Percentiles rank a stretch among this genome's conserved stretches.
Evolutionary conservation across 1,140 invertebrate genomes (phyloP).

Genomic region (Trachelipus rathkii): DNA sequence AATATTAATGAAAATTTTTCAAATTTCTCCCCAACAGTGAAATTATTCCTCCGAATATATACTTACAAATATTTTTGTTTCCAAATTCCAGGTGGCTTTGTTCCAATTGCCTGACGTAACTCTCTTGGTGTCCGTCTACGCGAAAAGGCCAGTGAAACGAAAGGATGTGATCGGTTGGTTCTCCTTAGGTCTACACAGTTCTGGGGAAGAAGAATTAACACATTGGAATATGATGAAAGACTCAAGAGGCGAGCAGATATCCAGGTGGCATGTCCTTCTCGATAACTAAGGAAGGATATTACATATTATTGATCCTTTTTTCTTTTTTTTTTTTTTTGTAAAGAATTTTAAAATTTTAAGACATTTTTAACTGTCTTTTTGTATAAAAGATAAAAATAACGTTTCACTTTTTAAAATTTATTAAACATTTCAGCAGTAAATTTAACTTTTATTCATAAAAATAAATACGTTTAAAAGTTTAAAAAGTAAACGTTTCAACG

Average conservation of each 20-base stretch:
- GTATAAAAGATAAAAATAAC: too few species aligned
- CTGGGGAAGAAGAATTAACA: conserved; percentile 82
- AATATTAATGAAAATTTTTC: too few species aligned
- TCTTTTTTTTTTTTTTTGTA: too few species aligned
- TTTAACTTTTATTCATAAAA: too few species aligned
- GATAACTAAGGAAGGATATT: conserved; percentile 39
- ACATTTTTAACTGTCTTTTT: too few species aligned
- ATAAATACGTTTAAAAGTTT: too few species aligned
- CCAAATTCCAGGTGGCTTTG: conserved; percentile 67
- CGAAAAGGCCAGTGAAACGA: conserved; percentile 83
- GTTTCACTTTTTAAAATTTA: too few species aligned
- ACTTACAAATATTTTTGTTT: conserved; percentile 15
- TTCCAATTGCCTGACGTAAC: conserved; percentile 95
- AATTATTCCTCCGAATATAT: too few species aligned
- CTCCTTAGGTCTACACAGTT: conserved; percentile 82
- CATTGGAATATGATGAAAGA: conserved; percentile 90
- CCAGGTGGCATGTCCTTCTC: conserved; percentile 70
- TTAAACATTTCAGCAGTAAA: too few species aligned
- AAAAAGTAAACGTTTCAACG: too few species aligned
- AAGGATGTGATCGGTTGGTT: conserved; percentile 97
- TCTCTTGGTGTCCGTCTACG: conserved; percentile 88
- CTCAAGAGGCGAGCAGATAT: conserved; percentile 64
- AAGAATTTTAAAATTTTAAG: too few species aligned
- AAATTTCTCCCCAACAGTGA: not conserved
- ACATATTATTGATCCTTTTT: too few species aligned